Evolutionary conservation across 1,140 invertebrate genomes (phyloP).

Genomic region (Popillia japonica): DNA sequence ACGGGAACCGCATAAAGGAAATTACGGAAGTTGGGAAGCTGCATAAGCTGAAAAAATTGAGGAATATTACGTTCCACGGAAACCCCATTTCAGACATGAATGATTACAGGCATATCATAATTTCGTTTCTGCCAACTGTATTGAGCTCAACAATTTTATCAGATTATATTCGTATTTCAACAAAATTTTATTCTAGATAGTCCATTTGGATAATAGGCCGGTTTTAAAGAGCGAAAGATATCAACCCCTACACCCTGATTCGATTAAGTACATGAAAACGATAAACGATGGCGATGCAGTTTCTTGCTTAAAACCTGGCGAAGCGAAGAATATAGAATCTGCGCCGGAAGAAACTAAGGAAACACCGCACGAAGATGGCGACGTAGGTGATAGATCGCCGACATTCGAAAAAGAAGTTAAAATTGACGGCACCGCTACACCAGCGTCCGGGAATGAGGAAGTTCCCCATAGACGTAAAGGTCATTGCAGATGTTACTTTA

Average conservation of each 20-base stretch:
- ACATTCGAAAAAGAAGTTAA: not conserved
- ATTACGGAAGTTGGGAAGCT: slow-evolving; percentile 61
- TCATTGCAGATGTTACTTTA: slow-evolving; percentile 10
- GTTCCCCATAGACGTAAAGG: not conserved
- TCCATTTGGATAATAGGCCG: slow-evolving; percentile 62
- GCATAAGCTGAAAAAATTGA: slow-evolving; percentile 58
- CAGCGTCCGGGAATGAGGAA: not conserved
- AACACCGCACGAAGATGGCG: not conserved
- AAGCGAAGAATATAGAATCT: not conserved
- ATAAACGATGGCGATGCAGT: not conserved
- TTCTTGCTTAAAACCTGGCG: not conserved
- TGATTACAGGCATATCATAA: slow-evolving; percentile 61
- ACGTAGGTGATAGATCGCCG: not conserved
- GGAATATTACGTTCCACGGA: slow-evolving; percentile 64
- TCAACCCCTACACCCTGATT: slow-evolving; percentile 41
- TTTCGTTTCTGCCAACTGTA: slow-evolving; percentile 62
- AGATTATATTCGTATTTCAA: not conserved
- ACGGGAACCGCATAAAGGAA: slow-evolving; percentile 64
- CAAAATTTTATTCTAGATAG: slow-evolving; percentile 47
- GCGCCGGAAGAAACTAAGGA: not conserved
- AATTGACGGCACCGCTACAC: not conserved
- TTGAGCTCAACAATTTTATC: not conserved
- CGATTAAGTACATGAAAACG: slow-evolving; percentile 9
- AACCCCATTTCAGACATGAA: slow-evolving; percentile 63
- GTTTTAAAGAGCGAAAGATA: slow-evolving; percentile 55